Evolutionary conservation across 2,797 vertebrate genomes (phyloP).

Genomic region (Hydrophis major): DNA sequence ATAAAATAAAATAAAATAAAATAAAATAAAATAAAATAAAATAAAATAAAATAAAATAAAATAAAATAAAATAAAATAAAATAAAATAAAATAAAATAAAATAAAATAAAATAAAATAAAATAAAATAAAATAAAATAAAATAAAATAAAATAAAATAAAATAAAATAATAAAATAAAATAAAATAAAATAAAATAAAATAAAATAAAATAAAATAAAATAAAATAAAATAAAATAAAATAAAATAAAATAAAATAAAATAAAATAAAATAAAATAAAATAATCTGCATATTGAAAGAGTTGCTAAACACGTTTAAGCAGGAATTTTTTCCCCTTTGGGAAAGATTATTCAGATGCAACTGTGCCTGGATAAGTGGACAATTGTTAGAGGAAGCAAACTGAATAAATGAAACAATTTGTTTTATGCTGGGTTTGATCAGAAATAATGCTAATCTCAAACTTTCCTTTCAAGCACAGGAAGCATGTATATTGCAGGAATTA

Average conservation of each 20-base stretch:
- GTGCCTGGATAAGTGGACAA: not conserved
- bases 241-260: not conserved
- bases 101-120: too few relatives aligned
- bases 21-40: not conserved
- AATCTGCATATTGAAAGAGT: not conserved
- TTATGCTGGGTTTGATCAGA: not conserved
- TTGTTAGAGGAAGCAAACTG: not conserved
- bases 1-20: not conserved
- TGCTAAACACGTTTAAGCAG: not conserved
- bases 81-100: too few relatives aligned
- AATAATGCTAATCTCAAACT: not conserved
- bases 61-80: too few relatives aligned
- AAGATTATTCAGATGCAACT: not conserved
- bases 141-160: too few relatives aligned
- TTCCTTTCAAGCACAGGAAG: not conserved
- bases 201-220: too few relatives aligned
- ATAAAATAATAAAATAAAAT: too few relatives aligned
- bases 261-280: not conserved
- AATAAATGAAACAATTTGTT: not conserved
- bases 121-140: too few relatives aligned
- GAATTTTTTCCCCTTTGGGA: not conserved
- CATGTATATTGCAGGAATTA: not conserved
- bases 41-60: not conserved
- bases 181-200: too few relatives aligned
- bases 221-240: not conserved